Conservation (phyloP, 2,113 vertebrate species). For the Phodopus roborovskii region DNA sequence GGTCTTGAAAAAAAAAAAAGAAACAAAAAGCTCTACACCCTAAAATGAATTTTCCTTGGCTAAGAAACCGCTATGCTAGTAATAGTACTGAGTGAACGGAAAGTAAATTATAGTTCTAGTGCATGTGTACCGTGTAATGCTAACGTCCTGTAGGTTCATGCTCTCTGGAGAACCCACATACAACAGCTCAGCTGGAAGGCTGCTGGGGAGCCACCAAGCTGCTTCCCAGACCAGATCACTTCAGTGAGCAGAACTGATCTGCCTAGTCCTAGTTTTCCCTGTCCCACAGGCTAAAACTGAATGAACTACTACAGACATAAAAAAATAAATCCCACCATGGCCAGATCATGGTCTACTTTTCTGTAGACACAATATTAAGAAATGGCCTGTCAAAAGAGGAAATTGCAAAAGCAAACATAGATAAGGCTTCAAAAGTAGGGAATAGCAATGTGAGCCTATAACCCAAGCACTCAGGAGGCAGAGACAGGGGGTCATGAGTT, state of each 20-base stretch:
- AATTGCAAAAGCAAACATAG: conserved; percentile 14
- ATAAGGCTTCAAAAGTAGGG: background rate
- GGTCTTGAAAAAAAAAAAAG: no score
- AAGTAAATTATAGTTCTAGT: background rate
- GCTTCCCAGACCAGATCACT: background rate
- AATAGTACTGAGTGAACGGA: background rate
- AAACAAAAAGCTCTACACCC: background rate
- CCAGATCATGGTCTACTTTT: background rate
- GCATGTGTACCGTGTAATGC: background rate
- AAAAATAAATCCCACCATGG: background rate
- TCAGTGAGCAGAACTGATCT: background rate
- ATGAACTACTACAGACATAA: conserved; percentile 2
- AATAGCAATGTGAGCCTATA: background rate
- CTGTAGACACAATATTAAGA: background rate
- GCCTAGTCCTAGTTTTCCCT: background rate
- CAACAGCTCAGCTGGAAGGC: background rate
- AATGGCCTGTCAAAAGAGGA: background rate
- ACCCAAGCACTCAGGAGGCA: background rate
- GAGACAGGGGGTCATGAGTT: background rate
- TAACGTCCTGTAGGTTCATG: background rate
- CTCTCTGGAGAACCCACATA: background rate
- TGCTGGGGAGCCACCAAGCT: no score
- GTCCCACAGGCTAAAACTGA: background rate
- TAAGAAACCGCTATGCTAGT: background rate
- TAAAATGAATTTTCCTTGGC: background rate